A percentile compares a stretch with the other conserved stretches of the same genome.
phyloP scores from a whole-genome alignment of 2,797 vertebrate species.

The Mycteria americana region DNA sequence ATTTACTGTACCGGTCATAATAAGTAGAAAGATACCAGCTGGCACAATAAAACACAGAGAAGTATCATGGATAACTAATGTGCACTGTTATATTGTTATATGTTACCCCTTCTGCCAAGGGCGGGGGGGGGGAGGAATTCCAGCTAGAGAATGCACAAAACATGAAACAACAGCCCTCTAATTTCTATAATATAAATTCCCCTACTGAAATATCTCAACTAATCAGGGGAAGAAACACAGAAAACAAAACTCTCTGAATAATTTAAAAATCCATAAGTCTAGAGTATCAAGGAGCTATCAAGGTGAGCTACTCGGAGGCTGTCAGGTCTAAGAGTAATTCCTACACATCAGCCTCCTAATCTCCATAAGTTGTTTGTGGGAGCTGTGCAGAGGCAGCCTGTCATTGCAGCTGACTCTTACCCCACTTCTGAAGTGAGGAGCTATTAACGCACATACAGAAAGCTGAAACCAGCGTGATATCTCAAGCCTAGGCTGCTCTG shows the following conservation, averaged over 20 bases:
- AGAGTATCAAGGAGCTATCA: conserved; percentile 44
- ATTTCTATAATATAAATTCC: background rate
- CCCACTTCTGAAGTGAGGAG: background rate
- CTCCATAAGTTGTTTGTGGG: background rate
- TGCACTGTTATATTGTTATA: no score
- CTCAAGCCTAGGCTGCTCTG: background rate
- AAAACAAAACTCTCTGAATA: conserved; percentile 49
- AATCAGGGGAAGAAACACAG: conserved; percentile 19
- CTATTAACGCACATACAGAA: background rate
- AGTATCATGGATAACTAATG: background rate
- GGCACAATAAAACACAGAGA: background rate
- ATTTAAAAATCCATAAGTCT: conserved; percentile 43
- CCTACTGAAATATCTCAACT: background rate
- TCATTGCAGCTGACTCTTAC: background rate
- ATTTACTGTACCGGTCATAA: background rate
- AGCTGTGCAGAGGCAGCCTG: background rate
- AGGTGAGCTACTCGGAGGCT: background rate
- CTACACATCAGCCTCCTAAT: conserved; percentile 20
- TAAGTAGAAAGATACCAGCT: background rate
- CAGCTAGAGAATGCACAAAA: background rate
- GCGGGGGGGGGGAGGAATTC: background rate
- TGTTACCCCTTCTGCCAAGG: background rate
- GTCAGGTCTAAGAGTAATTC: conserved; percentile 19
- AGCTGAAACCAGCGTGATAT: background rate
- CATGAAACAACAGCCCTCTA: background rate